These are phyloP conservation scores for Rhabditoides inermis DNA, from an alignment of 2,888 invertebrate genomes.

Conservation along the genomic window DNA sequence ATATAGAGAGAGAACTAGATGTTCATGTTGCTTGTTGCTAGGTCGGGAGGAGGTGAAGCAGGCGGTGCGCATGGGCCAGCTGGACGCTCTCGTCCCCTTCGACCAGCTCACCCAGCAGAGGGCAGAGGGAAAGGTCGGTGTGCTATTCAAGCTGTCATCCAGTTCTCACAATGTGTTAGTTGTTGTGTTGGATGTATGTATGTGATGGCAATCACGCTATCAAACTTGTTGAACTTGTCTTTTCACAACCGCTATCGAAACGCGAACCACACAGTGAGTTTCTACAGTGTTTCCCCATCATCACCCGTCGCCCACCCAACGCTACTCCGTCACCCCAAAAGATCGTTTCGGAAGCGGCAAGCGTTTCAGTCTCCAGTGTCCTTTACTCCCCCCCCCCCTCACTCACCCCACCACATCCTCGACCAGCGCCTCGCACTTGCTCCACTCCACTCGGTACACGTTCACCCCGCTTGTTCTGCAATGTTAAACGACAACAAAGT, in stretches of 20 bases:
- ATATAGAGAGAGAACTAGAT: too few relatives aligned
- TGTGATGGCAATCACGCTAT: too few relatives aligned
- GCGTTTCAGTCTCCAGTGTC: neutral
- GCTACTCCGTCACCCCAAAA: too few relatives aligned
- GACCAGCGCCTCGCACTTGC: slow-evolving; percentile 71
- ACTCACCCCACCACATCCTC: slow-evolving; percentile 57
- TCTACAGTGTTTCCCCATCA: neutral
- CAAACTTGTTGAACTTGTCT: too few relatives aligned
- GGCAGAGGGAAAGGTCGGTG: slow-evolving; percentile 51
- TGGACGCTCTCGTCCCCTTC: slow-evolving; percentile 68
- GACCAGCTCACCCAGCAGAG: slow-evolving; percentile 72
- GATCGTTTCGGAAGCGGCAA: neutral
- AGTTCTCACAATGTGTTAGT: too few relatives aligned
- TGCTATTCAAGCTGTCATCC: neutral
- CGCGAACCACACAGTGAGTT: too few relatives aligned
- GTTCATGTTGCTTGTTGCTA: too few relatives aligned
- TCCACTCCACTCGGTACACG: slow-evolving; percentile 70
- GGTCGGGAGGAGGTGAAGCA: slow-evolving; percentile 64
- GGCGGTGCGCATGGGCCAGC: slow-evolving; percentile 68
- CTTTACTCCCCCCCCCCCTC: neutral
- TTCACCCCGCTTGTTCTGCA: too few relatives aligned
- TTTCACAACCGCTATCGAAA: too few relatives aligned
- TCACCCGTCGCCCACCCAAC: too few relatives aligned
- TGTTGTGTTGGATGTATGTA: too few relatives aligned
- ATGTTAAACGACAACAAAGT: too few relatives aligned